Conservation (phyloP, 1,140 invertebrate species). For the Sipha flava region DNA sequence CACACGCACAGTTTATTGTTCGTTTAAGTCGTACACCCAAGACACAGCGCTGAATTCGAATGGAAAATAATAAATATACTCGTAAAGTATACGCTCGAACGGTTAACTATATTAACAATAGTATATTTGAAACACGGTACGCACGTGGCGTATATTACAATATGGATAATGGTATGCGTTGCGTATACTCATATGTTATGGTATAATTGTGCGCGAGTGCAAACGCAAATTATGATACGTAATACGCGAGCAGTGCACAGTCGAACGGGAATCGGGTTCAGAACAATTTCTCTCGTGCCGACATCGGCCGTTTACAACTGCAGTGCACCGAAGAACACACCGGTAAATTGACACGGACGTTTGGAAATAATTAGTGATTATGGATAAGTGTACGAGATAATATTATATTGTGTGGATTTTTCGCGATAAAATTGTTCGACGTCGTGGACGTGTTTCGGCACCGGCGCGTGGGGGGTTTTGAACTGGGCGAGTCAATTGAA, state of each 20-base stretch:
- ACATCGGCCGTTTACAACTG: background rate
- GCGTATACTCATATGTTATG: too few species aligned
- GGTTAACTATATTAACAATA: too few species aligned
- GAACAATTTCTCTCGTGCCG: background rate
- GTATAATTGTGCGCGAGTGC: background rate
- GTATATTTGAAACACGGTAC: too few species aligned
- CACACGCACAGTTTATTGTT: too few species aligned
- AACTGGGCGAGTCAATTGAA: constrained; percentile 1
- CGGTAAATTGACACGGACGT: background rate
- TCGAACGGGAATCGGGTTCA: background rate
- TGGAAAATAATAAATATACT: too few species aligned
- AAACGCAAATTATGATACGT: background rate
- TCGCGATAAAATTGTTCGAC: background rate
- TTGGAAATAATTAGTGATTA: background rate
- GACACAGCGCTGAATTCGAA: background rate
- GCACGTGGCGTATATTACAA: too few species aligned
- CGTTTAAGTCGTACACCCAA: too few species aligned
- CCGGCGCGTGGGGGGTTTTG: background rate
- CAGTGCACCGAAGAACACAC: background rate
- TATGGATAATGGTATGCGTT: too few species aligned
- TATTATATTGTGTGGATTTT: background rate
- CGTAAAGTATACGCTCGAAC: too few species aligned
- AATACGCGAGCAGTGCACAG: too few species aligned
- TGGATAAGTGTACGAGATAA: background rate
- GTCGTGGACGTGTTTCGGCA: background rate